These are phyloP conservation scores for Zhuqinia jingwanae DNA, from an alignment of 2,888 invertebrate genomes.

Conservation along the genomic window DNA sequence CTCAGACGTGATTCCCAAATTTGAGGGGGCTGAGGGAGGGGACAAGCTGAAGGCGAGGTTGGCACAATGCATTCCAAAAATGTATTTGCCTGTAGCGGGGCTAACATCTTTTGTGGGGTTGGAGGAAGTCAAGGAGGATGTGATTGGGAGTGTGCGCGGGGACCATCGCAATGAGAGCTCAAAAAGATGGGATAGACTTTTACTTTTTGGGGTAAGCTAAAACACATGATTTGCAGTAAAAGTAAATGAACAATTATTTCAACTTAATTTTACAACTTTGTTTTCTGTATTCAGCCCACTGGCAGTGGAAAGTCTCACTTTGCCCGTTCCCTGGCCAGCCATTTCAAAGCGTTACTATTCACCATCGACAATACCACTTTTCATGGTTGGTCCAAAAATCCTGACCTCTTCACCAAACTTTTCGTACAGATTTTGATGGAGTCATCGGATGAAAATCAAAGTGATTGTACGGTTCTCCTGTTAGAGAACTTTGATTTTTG, in stretches of 20 bases:
- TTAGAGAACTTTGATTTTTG: not conserved
- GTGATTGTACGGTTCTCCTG: not conserved
- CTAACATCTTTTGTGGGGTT: not conserved
- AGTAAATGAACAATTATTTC: not conserved
- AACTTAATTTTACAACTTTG: no score
- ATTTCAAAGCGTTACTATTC: not conserved
- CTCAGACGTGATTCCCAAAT: not conserved
- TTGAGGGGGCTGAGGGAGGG: not conserved
- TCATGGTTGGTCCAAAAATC: not conserved
- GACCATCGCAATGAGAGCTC: no score
- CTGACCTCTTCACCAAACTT: not conserved
- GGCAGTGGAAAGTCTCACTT: slow-evolving; percentile 19
- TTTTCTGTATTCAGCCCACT: not conserved
- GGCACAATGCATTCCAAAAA: not conserved
- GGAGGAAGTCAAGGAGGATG: not conserved
- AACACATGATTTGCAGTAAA: not conserved
- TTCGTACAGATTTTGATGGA: not conserved
- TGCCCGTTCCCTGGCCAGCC: not conserved
- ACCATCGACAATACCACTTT: slow-evolving; percentile 1
- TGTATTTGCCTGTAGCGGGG: not conserved
- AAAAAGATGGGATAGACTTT: not conserved
- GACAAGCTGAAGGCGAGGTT: not conserved
- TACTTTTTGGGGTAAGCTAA: not conserved
- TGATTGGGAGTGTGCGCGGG: not conserved
- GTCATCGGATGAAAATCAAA: not conserved